A percentile compares a stretch with the other conserved stretches of the same genome.
Evolutionary conservation across 2,888 invertebrate species (phyloP).

Genomic region (Drosophila flavopinicola): DNA sequence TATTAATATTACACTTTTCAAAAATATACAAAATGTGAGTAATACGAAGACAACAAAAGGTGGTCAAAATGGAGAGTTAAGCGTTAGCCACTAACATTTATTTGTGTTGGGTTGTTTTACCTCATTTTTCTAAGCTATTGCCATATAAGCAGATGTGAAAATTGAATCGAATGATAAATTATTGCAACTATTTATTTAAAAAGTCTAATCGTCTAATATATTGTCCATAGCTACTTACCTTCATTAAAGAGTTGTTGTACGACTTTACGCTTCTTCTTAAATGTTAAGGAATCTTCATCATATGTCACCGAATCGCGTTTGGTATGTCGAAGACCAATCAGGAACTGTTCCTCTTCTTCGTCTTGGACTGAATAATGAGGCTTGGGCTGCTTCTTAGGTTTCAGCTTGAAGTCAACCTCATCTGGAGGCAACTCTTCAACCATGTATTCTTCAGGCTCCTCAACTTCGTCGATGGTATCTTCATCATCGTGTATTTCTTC

Average conservation of each 20-base stretch:
- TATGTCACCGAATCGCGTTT: constrained; percentile 85
- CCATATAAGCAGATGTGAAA: constrained; percentile 83
- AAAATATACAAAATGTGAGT: neutral
- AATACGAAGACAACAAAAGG: constrained; percentile 14
- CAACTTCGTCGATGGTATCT: constrained; percentile 85
- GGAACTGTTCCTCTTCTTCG: constrained; percentile 86
- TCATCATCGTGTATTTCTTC: constrained; percentile 88
- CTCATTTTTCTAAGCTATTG: constrained; percentile 83
- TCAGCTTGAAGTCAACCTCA: constrained; percentile 85
- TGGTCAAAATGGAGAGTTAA: constrained; percentile 48
- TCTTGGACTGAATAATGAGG: constrained; percentile 86
- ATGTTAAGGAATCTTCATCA: constrained; percentile 88
- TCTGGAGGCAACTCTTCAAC: constrained; percentile 86
- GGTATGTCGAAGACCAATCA: constrained; percentile 85
- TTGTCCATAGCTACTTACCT: constrained; percentile 73
- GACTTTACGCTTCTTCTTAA: constrained; percentile 89
- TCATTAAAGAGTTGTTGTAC: constrained; percentile 87
- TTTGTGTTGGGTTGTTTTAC: constrained; percentile 71
- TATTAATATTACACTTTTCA: constrained; percentile 4
- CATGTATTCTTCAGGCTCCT: constrained; percentile 85
- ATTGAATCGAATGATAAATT: constrained; percentile 43
- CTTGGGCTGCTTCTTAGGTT: constrained; percentile 84
- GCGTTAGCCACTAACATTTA: constrained; percentile 75
- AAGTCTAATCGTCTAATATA: neutral
- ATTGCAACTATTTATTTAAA: constrained; percentile 29